Evolutionary conservation across 2,888 invertebrate genomes (phyloP).

Genomic region (Drosophila histrio): DNA sequence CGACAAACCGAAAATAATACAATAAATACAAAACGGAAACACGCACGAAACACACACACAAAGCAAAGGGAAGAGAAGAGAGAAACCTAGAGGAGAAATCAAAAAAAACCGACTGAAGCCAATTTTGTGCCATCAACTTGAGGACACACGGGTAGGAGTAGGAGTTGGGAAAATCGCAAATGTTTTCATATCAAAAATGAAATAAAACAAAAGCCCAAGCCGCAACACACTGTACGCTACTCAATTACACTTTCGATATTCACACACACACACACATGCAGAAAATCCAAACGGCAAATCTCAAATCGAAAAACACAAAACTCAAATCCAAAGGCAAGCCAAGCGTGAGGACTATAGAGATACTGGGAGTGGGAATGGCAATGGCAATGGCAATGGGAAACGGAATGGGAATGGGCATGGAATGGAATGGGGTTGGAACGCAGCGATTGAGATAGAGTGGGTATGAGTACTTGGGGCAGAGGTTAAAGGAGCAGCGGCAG

Average conservation of each 20-base stretch:
- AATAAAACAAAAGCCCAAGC: slow-evolving; percentile 74
- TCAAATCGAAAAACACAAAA: slow-evolving; percentile 74
- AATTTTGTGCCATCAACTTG: slow-evolving; percentile 67
- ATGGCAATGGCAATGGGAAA: not conserved
- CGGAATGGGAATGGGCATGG: not conserved
- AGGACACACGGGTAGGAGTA: no score
- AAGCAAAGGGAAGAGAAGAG: slow-evolving; percentile 6
- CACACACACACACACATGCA: slow-evolving; percentile 40
- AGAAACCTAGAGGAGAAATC: slow-evolving; percentile 7
- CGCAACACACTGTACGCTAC: slow-evolving; percentile 70
- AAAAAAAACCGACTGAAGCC: slow-evolving; percentile 60
- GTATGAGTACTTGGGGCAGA: slow-evolving; percentile 5
- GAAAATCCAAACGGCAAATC: slow-evolving; percentile 69
- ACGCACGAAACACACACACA: slow-evolving; percentile 29
- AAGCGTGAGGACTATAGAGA: slow-evolving; percentile 61
- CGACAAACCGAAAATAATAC: slow-evolving; percentile 56
- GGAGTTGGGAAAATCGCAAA: no score
- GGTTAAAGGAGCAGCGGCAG: not conserved
- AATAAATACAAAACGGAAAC: slow-evolving; percentile 72
- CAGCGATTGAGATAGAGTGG: slow-evolving; percentile 33
- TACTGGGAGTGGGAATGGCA: not conserved
- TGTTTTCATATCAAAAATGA: slow-evolving; percentile 79
- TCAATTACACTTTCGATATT: slow-evolving; percentile 79
- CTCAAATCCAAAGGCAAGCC: slow-evolving; percentile 78
- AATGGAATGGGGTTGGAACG: not conserved